Base-by-base conservation (phyloP, 2,888 invertebrate species). In the Drosophila cognata region DNA sequence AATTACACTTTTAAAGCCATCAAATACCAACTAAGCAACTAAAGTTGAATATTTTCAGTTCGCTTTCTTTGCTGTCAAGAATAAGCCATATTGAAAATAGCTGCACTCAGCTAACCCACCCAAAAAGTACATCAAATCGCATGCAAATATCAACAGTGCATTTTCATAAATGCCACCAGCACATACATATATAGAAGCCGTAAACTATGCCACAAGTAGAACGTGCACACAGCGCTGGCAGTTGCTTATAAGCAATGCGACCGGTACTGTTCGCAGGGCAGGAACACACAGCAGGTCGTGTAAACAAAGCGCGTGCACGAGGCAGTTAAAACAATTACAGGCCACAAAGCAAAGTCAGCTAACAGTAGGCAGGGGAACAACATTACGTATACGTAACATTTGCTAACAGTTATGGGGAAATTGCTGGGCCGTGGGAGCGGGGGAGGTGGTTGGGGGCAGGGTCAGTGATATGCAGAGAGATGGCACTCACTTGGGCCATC, bases 401-500 rank as follows among this genome's bases (percentile, higher is more conserved):
- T 46, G 25, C 46, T 16, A 18, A 4, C 25, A 16, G 53, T 16
- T 16, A 53, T 21, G 5, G 43, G 28, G 31, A 48, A 51, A 25
- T 55, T 16, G 36, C 11, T 29, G 43, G 28, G 41, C n/a, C 18
- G 31, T 11, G 2, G 5, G 21, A 13, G 18, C 28, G 43, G n/a
- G 13, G 2, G 13, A 10, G 13, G 3, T 13, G 25, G 2, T 16
- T 1, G 51, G 8, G 29, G 35, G 29, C 36, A 33, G 28, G 38
- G 21, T 21, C 46, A 25, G 13, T 25, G 25, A 46, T 46, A 46
- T 46, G 46, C 46, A 41, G 50, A 41, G 60, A 69, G 76, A 82
- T 75, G 83, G 79, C 79, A 71, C 76, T 77, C 88, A 79, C 77
- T 81, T 77, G 80, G 82, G 87, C 87, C 69, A 91, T 91, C 91